A percentile compares a stretch with the other conserved stretches of the same genome.
These are phyloP conservation scores for Cinclus mexicanus DNA, from an alignment of 2,113 vertebrate species.

Conservation along the genomic window DNA sequence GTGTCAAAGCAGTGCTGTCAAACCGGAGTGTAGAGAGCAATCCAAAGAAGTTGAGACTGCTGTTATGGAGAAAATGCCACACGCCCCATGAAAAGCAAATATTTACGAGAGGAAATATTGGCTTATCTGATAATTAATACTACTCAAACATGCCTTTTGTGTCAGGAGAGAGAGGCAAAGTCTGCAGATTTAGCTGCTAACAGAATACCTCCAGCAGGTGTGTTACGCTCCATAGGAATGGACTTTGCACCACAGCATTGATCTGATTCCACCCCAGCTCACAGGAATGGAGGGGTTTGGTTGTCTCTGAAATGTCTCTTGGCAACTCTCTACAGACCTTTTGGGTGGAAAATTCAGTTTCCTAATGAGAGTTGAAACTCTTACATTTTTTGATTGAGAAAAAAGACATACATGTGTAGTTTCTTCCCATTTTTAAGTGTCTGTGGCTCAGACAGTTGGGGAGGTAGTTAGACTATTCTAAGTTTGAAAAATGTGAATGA, in stretches of 20 bases:
- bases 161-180: not conserved
- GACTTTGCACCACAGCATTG: not conserved
- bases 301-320: not conserved
- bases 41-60: not conserved
- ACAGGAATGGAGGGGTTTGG: accelerated
- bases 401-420: accelerated
- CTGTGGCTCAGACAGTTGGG: not conserved
- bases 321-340: not conserved
- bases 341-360: not conserved
- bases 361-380: not conserved
- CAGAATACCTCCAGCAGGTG: not conserved
- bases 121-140: not conserved
- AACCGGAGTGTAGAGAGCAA: not conserved
- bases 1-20: not conserved
- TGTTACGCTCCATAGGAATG: not conserved
- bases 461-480: not conserved
- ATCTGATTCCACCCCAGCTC: not conserved
- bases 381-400: not conserved
- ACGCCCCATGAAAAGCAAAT: not conserved
- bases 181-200: not conserved
- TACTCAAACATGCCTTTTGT: slow-evolving; percentile 1
- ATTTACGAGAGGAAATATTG: not conserved
- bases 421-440: not conserved
- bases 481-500: not conserved
- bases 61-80: not conserved